Evolutionary conservation across 2,797 vertebrate species (phyloP).

Genomic region (Sebastes wilsoni): DNA sequence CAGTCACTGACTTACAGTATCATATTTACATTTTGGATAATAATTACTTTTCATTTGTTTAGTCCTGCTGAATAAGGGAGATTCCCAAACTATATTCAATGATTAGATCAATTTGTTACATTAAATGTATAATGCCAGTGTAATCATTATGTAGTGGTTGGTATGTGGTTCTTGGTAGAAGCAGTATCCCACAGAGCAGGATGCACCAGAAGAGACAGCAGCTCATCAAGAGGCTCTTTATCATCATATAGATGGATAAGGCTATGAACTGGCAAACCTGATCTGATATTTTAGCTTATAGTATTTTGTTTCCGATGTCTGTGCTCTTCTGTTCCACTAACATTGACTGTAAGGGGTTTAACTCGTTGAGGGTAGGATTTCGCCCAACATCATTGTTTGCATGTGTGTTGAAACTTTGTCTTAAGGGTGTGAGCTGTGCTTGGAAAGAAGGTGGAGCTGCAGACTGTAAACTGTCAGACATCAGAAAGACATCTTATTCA

Average conservation of each 20-base stretch:
- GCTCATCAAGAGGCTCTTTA: neutral
- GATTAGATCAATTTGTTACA: neutral
- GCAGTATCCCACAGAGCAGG: neutral
- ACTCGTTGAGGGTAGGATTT: neutral
- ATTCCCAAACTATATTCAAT: neutral
- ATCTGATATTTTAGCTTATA: neutral
- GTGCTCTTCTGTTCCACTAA: neutral
- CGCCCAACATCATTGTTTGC: neutral
- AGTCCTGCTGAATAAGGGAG: neutral
- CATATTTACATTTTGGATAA: neutral
- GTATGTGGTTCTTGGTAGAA: neutral
- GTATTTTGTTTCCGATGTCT: neutral
- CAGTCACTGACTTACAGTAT: neutral
- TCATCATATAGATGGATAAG: neutral
- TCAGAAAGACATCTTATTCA: neutral
- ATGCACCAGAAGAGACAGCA: neutral
- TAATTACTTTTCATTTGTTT: neutral
- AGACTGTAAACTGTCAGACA: neutral
- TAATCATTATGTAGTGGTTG: neutral
- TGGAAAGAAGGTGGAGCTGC: neutral
- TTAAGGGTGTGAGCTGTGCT: neutral
- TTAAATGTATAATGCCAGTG: neutral
- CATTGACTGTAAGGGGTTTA: neutral
- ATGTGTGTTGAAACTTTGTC: neutral
- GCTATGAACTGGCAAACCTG: neutral